A percentile compares a stretch with the other conserved stretches of the same genome.
Conservation (phyloP, 2,113 vertebrate genomes). For the Bombycilla garrulus region DNA sequence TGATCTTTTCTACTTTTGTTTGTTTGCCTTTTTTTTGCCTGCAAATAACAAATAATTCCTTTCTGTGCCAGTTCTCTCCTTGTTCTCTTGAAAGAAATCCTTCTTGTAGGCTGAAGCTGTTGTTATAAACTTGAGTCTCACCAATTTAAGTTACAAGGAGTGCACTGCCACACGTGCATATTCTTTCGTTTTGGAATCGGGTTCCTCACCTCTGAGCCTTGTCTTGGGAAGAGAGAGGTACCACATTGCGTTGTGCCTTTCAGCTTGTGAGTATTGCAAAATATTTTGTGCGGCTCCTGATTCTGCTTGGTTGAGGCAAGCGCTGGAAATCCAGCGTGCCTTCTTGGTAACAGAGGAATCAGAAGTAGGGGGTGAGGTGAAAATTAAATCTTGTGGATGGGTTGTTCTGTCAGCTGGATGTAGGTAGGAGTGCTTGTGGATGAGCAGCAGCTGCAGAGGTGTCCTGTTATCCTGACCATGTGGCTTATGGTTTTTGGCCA, state of each 20-base stretch:
- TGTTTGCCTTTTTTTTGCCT: neutral
- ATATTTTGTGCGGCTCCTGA: accelerated
- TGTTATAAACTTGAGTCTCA: neutral
- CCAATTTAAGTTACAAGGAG: neutral
- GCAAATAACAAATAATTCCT: neutral
- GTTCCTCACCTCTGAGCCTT: neutral
- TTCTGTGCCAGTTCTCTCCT: neutral
- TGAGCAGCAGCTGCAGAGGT: accelerated
- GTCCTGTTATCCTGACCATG: neutral
- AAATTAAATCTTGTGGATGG: accelerated
- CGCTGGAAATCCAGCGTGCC: neutral
- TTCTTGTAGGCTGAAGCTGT: neutral
- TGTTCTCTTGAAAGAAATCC: neutral
- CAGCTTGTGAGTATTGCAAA: accelerated
- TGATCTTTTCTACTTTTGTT: neutral
- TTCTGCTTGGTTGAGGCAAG: neutral
- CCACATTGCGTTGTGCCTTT: accelerated
- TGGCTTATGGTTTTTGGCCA: neutral
- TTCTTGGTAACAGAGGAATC: neutral
- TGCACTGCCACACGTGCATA: accelerated
- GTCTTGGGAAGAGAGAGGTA: neutral
- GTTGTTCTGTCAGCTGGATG: accelerated
- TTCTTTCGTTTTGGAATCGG: neutral
- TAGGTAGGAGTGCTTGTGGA: neutral
- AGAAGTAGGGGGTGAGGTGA: too few species aligned